Base-by-base conservation (phyloP, 2,113 vertebrate species). In the Ginglymostoma cirratum region DNA sequence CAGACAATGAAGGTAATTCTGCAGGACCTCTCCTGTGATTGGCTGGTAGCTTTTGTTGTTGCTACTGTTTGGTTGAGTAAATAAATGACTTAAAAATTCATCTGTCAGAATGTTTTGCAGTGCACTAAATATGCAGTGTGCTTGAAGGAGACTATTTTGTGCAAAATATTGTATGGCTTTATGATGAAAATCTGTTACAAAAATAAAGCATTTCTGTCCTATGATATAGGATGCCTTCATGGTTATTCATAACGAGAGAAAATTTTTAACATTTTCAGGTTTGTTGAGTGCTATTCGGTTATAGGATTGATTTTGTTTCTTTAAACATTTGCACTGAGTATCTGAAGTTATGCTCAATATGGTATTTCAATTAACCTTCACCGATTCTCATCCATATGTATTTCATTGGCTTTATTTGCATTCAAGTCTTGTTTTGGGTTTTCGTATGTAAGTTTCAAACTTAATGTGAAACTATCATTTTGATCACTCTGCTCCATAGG, bases 1-100 rank as follows among this genome's bases (percentile, higher is more conserved):
- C 98, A 99, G 96, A 97, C 98, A 97, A 97, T 98, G 96, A 98
- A 98, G 87, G 99, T 98, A 97, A 97, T 96, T 1, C 52, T 52
- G 87, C 17, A 96, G 96, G 38, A 2, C 27, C 27, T 48, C 52
- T 95, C 94, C 24, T 94, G 38, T 38, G 19, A 42, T 83, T 24
- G 12, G 48, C 80, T 3, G 21, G 42, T 38, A 19, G 38, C 80
- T 19, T 5, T 2, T 2, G 48, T 48, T 38, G 42, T 83, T 1
- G 21, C 3, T 83, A 3, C 38, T 5, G 19, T 17, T 42, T 83
- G 38, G 38, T 38, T 83, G 38, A 45, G 42, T 21, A 45, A 27
- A 65, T 52, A 90, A 17, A 12, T 90, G 30, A 30, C 30, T 4
- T 21, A 61, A 34, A 89, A 90, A 3, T 90, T 90, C 52, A 61